Evolutionary conservation across 2,797 vertebrate species (phyloP).

Genomic region (Masticophis lateralis): DNA sequence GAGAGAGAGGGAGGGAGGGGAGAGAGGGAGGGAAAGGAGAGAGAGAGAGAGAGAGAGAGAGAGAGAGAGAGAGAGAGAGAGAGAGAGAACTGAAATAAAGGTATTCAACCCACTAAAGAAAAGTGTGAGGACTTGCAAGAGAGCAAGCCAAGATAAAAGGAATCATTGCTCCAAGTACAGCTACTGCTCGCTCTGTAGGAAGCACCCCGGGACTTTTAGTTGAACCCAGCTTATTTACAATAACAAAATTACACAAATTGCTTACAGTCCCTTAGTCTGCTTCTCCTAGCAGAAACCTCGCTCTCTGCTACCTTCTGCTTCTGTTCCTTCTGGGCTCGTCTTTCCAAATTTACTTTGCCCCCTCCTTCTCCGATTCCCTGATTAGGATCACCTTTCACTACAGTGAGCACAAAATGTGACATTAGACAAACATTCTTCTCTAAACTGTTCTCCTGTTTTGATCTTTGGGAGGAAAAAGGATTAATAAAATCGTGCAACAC

Average conservation of each 20-base stretch:
- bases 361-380: background rate
- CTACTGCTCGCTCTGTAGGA: background rate
- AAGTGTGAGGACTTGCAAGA: conserved; percentile 54
- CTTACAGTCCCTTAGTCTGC: background rate
- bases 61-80: background rate
- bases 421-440: background rate
- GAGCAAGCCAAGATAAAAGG: conserved; percentile 20
- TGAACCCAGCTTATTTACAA: background rate
- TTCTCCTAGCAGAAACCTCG: background rate
- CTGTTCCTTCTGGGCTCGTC: background rate
- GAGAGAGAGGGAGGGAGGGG: conserved; percentile 27
- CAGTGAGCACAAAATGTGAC: background rate
- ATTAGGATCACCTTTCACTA: background rate
- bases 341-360: background rate
- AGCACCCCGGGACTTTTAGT: background rate
- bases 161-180: background rate
- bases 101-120: conserved; percentile 48
- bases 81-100: conserved; percentile 61
- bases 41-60: conserved; percentile 31
- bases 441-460: background rate
- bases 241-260: background rate
- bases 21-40: background rate
- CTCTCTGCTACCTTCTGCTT: background rate
- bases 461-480: background rate
- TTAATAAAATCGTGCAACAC: background rate